Evolutionary conservation across 2,888 invertebrate species (phyloP), one percentile per base, ranked within the genome.

Genomic region (Amitus sp.): DNA sequence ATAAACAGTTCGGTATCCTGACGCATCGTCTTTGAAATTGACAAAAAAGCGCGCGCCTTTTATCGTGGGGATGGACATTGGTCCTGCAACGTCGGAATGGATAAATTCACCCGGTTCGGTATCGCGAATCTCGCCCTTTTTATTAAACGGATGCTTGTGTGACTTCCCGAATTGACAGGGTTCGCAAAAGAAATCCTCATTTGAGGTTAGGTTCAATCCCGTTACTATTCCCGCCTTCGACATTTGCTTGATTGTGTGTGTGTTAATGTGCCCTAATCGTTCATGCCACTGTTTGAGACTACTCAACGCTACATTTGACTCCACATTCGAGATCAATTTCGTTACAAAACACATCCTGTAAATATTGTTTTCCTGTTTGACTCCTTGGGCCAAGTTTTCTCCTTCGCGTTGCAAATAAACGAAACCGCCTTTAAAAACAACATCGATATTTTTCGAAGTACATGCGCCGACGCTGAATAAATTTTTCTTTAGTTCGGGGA

Each of bases 121-220:
- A 10, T 66, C 12, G 10, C 50, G 39, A 17, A 4, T 46, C 1
- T 17, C 1, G n/a, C 57, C 70, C 2, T 13, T 27, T 12, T 55
- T 67, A 3, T 69, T 70, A 64, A 75, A 76, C 6, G 73, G 68
- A 50, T 73, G 43, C 1, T 71, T 51, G 60, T 71, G 68, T 18
- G 65, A 66, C 47, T 77, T 76, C 0, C 75, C 76, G 17, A 62
- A 39, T n/a, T 64, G 55, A 45, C 65, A 68, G 5, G 61, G 66
- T 33, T 76, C 72, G 61, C 71, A 73, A n/a, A 13, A 33, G 12
- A 18, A 30, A 6, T 47, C 19, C n/a, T 33, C 28, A n/a, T 6
- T 2, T n/a, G 17, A 12, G 12, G 7, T 17, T 62, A 57, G 15
- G 56, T 42, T 18, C 60, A 60, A 13, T 62, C 48, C 19, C 39